Conservation (phyloP, 2,888 invertebrate species). For the Hypomecis atomaria region DNA sequence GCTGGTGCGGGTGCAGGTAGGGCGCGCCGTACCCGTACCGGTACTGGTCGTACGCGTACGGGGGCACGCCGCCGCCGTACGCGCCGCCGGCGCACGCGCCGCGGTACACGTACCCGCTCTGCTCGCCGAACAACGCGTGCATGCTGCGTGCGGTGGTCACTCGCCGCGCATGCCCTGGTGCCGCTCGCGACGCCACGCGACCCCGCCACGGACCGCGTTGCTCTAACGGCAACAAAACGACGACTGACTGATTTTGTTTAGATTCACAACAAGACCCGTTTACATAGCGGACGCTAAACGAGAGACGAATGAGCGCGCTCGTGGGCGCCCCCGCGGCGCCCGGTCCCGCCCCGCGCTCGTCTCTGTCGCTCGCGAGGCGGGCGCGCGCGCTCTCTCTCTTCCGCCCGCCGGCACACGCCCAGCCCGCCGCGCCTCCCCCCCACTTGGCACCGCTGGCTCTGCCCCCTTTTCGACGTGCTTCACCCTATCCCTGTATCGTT, state of each 20-base stretch:
- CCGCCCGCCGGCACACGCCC: slow-evolving; percentile 50
- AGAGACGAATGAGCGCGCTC: slow-evolving; percentile 79
- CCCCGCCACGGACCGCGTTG: slow-evolving; percentile 62
- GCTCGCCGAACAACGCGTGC: slow-evolving; percentile 96
- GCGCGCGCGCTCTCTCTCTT: slow-evolving; percentile 42
- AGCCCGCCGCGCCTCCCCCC: slow-evolving; percentile 46
- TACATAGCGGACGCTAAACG: slow-evolving; percentile 88
- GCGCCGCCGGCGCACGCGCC: slow-evolving; percentile 86
- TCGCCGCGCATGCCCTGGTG: slow-evolving; percentile 65
- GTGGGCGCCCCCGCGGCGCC: slow-evolving; percentile 64
- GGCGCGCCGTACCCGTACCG: slow-evolving; percentile 91
- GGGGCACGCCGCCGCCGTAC: slow-evolving; percentile 83
- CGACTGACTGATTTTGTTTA: slow-evolving; percentile 89
- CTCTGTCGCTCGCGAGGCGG: slow-evolving; percentile 47
- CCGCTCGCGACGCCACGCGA: background rate
- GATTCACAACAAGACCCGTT: slow-evolving; percentile 93
- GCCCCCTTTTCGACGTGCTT: slow-evolving; percentile 55
- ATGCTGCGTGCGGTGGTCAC: slow-evolving; percentile 82
- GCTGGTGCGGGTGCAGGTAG: slow-evolving; percentile 87
- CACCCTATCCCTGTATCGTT: slow-evolving; percentile 58
- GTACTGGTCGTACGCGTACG: slow-evolving; percentile 94
- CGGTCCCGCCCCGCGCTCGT: slow-evolving; percentile 58
- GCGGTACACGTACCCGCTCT: slow-evolving; percentile 94
- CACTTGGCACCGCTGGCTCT: slow-evolving; percentile 43
- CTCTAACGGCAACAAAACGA: slow-evolving; percentile 84